Base-by-base conservation (phyloP, 2,888 invertebrate genomes). In the Fissipunctia ypsillon region DNA sequence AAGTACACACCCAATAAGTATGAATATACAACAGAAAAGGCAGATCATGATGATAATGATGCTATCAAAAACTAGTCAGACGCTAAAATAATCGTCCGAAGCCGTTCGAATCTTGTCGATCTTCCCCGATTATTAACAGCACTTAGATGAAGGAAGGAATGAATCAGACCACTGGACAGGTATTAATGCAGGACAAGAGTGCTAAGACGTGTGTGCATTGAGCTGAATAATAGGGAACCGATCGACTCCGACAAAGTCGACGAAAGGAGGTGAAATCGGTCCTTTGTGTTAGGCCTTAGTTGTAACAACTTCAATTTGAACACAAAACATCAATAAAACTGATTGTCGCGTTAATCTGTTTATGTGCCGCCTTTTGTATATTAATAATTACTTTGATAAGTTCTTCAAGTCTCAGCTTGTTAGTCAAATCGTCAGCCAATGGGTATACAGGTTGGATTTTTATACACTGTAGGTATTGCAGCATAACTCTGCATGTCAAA, bases 271-370 rank as follows among this genome's bases (percentile, higher is more conserved):
- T 54, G 0, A 25, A 76, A 81, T 81, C 54, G 77, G 10, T 16
- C 25, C 19, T 50, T 54, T 69, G 48, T 50, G 14, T 22, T 3
- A 64, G 2, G 7, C 45, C 61, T 67, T 60, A 71, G 9, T 16
- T 12, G 9, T 3, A 14, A 54, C 25, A 68, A 71, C 48, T 76
- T 76, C 35, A n/a, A 77, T 71, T 69, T 38, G 57, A 84, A 86
- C 69, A 60, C 57, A 69, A 77, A 87, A 80, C 38, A 75, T 69
- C 61, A 84, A 88, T 84, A 87, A 82, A 87, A 84, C 83, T 81
- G 79, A 87, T 74, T 83, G 78, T 83, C 73, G 78, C 38, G 25
- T 83, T 75, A 78, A 82, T 81, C 80, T 54, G 78, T 83, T 88
- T 73, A 78, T 67, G 69, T 84, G 45, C 9, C 76, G 70, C 67